Evolutionary conservation across 2,888 invertebrate genomes (phyloP), one percentile per base, ranked within the genome.

Genomic region (Xestia ashworthii): DNA sequence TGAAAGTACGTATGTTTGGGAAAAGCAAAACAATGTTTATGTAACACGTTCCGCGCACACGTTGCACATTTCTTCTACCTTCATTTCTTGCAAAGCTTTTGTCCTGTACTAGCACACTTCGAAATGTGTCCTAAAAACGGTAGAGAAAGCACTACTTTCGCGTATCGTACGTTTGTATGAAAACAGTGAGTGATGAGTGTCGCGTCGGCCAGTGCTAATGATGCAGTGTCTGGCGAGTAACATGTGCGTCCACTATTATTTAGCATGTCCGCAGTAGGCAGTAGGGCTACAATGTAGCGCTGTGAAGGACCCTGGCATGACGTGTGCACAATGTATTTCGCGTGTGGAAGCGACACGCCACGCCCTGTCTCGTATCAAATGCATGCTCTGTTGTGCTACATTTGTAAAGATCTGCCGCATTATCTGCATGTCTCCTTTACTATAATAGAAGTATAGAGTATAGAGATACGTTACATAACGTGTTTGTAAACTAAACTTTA

Each of bases 21-120:
- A 76, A 83, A 81, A 89, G 78, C 81, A 84, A 82, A 89, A 88
- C 84, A 82, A 68, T 80, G 84, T 88, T n/a, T 84, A 87, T 71
- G 73, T 81, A 87, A 85, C 81, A 74, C 75, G 82, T 87, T 74
- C 78, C 83, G 78, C 69, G 69, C 68, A 76, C 65, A 68, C 78
- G 76, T 71, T 85, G 86, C 87, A 84, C 82, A 82, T 87, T 86
- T 81, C 38, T 83, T 62, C 50, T 81, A 80, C 76, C 80, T 85
- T 74, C 79, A 82, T 82, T 78, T 79, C 78, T 77, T 74, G 70
- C 66, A 68, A 58, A 78, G 72, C 77, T 81, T 87, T 87, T 85
- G 76, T 87, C 74, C 66, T 71, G 76, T 74, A 65, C 75, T 71
- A 58, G 50, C 58, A 25, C 65, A 85, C 71, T 70, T 78, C 66